Percentiles rank a stretch among this genome's conserved stretches.
Conservation (phyloP, 2,113 vertebrate species). For the Zosterops pallidus region DNA sequence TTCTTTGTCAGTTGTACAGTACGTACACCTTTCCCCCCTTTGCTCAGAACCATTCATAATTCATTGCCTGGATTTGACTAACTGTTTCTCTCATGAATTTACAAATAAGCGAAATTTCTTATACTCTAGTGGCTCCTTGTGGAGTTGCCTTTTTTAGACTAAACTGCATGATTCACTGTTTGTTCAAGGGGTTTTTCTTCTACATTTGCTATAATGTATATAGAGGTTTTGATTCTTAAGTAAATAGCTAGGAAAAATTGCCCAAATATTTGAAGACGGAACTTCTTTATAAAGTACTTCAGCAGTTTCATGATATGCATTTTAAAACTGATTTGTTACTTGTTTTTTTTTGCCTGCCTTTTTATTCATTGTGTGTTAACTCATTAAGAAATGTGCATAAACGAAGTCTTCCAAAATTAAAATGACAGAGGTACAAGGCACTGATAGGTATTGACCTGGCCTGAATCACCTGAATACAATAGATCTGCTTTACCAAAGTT, state of each 20-base stretch:
- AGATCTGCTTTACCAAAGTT: neutral
- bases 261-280: neutral
- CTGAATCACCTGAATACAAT: neutral
- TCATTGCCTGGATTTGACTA: slow-evolving; percentile 9
- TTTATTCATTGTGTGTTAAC: neutral
- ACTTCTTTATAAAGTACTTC: neutral
- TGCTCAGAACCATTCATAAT: neutral
- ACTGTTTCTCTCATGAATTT: slow-evolving; percentile 29
- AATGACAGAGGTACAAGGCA: neutral
- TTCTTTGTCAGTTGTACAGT: neutral
- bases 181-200: neutral
- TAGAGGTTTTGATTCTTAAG: neutral
- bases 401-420: neutral
- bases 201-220: neutral
- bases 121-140: slow-evolving; percentile 75
- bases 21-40: neutral
- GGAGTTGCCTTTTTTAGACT: slow-evolving; percentile 60
- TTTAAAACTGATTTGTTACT: neutral
- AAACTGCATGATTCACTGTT: neutral
- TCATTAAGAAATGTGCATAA: neutral
- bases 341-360: neutral
- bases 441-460: neutral
- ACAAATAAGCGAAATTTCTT: slow-evolving; percentile 64
- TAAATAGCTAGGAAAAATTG: neutral
- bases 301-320: neutral